Evolutionary conservation across 2,888 invertebrate genomes (phyloP).

Genomic region (Machimus atricapillus): DNA sequence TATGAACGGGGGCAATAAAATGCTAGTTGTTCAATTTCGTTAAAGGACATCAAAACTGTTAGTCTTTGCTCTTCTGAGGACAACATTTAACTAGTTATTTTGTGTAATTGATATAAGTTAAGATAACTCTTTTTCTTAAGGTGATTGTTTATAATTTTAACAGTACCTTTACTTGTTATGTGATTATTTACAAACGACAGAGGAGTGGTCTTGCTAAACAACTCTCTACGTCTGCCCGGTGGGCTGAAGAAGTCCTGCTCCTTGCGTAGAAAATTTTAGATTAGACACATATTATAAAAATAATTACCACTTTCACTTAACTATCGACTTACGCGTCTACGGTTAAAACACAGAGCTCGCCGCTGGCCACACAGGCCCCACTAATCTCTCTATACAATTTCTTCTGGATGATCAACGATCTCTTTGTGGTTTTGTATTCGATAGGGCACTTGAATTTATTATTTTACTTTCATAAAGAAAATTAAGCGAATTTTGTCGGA

Average conservation of each 20-base stretch:
- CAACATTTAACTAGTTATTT: conserved; percentile 21
- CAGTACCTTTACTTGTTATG: background rate
- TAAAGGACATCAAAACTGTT: conserved; percentile 19
- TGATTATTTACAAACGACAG: conserved; percentile 19
- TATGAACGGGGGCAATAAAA: conserved; percentile 2
- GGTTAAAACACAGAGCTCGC: conserved; percentile 18
- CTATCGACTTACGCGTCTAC: background rate
- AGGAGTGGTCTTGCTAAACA: background rate
- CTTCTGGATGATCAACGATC: background rate
- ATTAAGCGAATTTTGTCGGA: background rate
- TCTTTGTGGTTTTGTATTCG: conserved; percentile 8
- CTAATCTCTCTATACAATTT: background rate
- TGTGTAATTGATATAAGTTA: conserved; percentile 18
- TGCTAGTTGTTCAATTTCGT: conserved; percentile 3
- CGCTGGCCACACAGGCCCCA: background rate
- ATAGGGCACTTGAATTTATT: conserved; percentile 34
- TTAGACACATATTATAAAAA: conserved; percentile 20
- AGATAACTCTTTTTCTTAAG: background rate
- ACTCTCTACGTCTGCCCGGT: background rate
- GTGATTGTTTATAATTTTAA: conserved; percentile 14
- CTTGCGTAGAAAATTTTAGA: conserved; percentile 5
- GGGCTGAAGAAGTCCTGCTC: conserved; percentile 3
- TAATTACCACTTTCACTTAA: conserved; percentile 22
- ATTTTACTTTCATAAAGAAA: background rate
- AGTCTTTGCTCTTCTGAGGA: conserved; percentile 21